Base-by-base conservation (phyloP, 1,140 invertebrate genomes). In the Phortica variegata region DNA sequence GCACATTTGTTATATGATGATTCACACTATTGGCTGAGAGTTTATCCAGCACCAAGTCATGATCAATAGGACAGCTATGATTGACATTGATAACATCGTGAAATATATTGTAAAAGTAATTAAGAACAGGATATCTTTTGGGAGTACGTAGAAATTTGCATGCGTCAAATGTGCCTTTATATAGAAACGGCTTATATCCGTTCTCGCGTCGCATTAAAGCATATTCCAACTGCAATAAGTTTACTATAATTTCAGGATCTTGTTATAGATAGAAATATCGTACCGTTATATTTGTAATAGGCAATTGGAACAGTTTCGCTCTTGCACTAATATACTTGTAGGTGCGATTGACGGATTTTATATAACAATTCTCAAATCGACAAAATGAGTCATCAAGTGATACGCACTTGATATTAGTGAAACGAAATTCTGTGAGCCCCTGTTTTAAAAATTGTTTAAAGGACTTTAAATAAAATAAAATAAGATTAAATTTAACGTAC, bases 311-410 rank as follows among this genome's bases (percentile, higher is more conserved):
- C 1, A 54, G 2, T 10, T 16, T 10, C 3, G 39, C 5, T 2
- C 36, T 19, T 12, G 31, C 37, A 34, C 3, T 44, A 16, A 49
- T 40, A 20, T 49, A 42, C 19, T 54, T 54, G 6, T 19, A 34
- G 20, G 18, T 54, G n/a, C 52, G 52, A 54, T 54, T 54, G 3
- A 54, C 52, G 15, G 52, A 19, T 17, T 44, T 45, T 3, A 54
- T 8, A 16, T 32, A 40, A 26, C 37, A 49, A 19, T 46, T 21
- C 1, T 49, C 43, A 1, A 49, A 17, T 3, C 9, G n/a, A 0
- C 37, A 41, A 41, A 42, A 44, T 9, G 12, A 41, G 1, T 13
- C 5, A 21, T 54, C 37, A n/a, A 33, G 29, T 6, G 20, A 15
- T 8, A 32, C 41, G 2, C 19, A 15, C 9, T 17, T 18, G 9